Base-by-base conservation (phyloP, 2,888 invertebrate species). In the Junonia oenone region DNA sequence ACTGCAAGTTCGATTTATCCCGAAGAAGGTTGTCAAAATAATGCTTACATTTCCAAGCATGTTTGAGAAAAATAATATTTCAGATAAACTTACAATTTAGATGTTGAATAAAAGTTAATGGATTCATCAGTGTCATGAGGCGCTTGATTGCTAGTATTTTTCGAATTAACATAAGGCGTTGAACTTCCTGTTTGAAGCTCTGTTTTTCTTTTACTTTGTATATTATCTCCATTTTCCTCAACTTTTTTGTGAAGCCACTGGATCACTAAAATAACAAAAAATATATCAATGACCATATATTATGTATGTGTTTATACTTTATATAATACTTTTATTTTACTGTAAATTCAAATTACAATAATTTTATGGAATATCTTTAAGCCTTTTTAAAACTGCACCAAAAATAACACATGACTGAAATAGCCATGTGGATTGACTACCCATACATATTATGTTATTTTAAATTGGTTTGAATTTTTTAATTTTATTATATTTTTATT, bases 241-340 rank as follows among this genome's bases (percentile, higher is more conserved):
- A 90, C 61, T 63, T 91, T 91, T 67, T 87, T 90, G 63, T 91
- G 91, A 14, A 91, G 73, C 90, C 91, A 91, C 68, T 91, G 90
- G 43, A 91, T 91, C 13, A 91, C 91, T 91, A 45, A 48, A 55
- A 55, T 38, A n/a, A 2, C 2, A 8, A 22, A 38, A 11, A 27
- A 17, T 19, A 11, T 15, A 19, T 4, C 22, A 43, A n/a, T 33
- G n/a, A 33, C 4, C 4, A 33, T n/a, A 3, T 3, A n/a, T 11
- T 2, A 11, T n/a, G 31, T 8, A 3, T 2, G 31, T 31, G 2
- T 31, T n/a, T 1, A 29, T 6, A 8, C 29, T 29, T 8, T 1
- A 2, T 9, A 29, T 29, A 6, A 29, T n/a, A n/a, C n/a, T n/a
- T n/a, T n/a, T n/a, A n/a, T n/a, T n/a, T n/a, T n/a, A n/a, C n/a